A percentile compares a stretch with the other conserved stretches of the same genome.
phyloP scores from a whole-genome alignment of 2,113 vertebrate species.

The chimpanzee (Pan troglodytes) region NHGRI_mPanTro3-v2.1_pri NC_072398.2:22615501-22616000 shows the following conservation, averaged over 20 bases:
- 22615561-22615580: neutral
- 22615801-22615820: neutral
- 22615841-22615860: neutral
- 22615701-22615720: neutral
- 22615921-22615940: constrained; percentile 74
- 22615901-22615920: constrained; percentile 77
- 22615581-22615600: neutral
- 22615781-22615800: neutral
- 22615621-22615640: neutral
- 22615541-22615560: neutral
- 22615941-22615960: constrained; percentile 75
- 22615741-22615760: neutral
- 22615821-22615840: neutral
- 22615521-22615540: constrained; percentile 27
- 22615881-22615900: constrained; percentile 77
- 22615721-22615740: neutral
- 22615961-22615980: constrained; percentile 46
- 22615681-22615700: neutral
- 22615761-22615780: neutral
- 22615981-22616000: constrained; percentile 46
- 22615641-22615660: neutral
- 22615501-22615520: neutral
- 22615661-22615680: neutral
- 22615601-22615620: neutral
- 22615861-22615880: constrained; percentile 63